These are phyloP conservation scores for Puntigrus tetrazona DNA, from an alignment of 2,113 vertebrate species.

Conservation along the genomic window DNA sequence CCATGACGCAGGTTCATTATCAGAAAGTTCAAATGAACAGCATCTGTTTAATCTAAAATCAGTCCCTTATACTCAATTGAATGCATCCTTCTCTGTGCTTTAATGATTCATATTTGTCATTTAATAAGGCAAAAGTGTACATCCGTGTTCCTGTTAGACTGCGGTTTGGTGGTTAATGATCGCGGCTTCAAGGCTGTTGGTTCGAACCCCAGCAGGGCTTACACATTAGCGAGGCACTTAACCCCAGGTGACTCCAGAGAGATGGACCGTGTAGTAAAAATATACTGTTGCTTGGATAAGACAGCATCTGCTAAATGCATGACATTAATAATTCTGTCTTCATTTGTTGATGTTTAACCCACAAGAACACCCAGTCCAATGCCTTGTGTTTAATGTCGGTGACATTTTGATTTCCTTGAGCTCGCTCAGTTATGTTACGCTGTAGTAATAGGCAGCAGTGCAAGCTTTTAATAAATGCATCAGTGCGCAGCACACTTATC, in stretches of 20 bases:
- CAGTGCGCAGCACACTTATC: slow-evolving; percentile 23
- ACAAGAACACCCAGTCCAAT: neutral
- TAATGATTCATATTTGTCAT: too few species aligned
- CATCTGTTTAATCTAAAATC: too few species aligned
- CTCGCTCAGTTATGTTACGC: slow-evolving; percentile 22
- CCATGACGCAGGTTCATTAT: too few species aligned
- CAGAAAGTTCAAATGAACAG: too few species aligned
- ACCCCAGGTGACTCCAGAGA: neutral
- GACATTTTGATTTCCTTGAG: slow-evolving; percentile 16
- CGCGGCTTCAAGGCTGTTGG: neutral
- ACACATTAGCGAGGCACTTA: slow-evolving; percentile 4
- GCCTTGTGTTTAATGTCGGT: neutral
- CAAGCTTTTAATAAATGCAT: slow-evolving; percentile 47
- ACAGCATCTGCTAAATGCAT: neutral
- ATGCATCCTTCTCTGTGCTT: too few species aligned
- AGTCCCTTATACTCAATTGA: too few species aligned
- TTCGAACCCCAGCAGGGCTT: neutral
- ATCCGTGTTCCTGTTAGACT: neutral
- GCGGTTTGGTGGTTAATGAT: neutral
- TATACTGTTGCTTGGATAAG: slow-evolving; percentile 16
- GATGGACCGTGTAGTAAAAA: slow-evolving; percentile 13
- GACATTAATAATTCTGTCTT: neutral
- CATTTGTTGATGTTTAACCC: neutral
- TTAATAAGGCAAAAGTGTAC: neutral
- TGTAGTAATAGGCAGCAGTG: slow-evolving; percentile 30